Percentiles rank a stretch among this genome's conserved stretches.
Conservation (phyloP, 2,797 vertebrate species). For the Clamator glandarius region DNA sequence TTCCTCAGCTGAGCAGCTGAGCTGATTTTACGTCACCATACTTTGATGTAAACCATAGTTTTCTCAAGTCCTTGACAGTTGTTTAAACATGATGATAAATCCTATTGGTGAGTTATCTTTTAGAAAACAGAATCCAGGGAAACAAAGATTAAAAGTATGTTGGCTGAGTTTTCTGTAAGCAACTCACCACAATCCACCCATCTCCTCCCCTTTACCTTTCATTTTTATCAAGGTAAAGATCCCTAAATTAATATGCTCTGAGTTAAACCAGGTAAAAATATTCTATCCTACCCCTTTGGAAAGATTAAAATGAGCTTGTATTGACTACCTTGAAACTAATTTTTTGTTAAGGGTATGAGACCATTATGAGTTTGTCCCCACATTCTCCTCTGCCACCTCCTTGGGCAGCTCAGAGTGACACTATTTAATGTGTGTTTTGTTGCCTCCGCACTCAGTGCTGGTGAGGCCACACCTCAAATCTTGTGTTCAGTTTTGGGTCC, state of each 20-base stretch:
- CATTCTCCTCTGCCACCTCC: background rate
- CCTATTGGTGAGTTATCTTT: background rate
- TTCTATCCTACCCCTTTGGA: background rate
- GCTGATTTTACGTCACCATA: background rate
- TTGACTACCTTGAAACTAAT: background rate
- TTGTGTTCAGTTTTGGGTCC: no score
- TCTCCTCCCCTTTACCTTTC: background rate
- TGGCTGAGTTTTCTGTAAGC: background rate
- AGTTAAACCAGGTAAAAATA: background rate
- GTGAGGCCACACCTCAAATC: no score
- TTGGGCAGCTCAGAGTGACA: no score
- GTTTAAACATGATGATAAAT: background rate
- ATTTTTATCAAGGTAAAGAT: background rate
- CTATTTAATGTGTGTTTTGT: background rate
- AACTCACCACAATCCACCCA: background rate
- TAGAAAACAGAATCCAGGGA: background rate
- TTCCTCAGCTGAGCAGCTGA: conserved; percentile 2
- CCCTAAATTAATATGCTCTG: background rate
- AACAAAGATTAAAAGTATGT: background rate
- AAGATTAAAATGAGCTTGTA: background rate
- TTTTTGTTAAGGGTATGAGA: background rate
- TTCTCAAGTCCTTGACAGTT: background rate
- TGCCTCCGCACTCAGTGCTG: no score
- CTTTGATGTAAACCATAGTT: background rate
- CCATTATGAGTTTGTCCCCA: background rate